These are phyloP conservation scores for Thrips palmi DNA, from an alignment of 1,140 invertebrate genomes.

Conservation along the genomic window DNA sequence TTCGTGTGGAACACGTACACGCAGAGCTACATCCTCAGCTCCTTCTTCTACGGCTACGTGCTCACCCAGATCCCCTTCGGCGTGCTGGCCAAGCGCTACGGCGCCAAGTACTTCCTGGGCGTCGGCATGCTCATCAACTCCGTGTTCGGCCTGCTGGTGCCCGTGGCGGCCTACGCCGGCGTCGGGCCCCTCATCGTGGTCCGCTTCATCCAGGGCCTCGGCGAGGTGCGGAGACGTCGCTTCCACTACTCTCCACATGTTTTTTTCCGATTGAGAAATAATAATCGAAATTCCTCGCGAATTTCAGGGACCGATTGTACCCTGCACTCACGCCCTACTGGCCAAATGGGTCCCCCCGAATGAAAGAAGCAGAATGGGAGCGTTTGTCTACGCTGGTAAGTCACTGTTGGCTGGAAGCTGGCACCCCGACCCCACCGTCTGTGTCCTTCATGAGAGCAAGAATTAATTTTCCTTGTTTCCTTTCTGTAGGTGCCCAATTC, in stretches of 20 bases:
- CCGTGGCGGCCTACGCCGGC: constrained; percentile 21
- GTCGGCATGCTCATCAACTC: constrained; percentile 25
- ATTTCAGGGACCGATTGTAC: constrained; percentile 16
- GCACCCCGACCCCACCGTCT: too few species aligned
- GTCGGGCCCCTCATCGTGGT: constrained; percentile 28
- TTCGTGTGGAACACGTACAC: constrained; percentile 10
- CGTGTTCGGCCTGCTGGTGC: constrained; percentile 27
- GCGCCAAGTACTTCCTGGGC: constrained; percentile 34
- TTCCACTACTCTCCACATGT: constrained; percentile 19
- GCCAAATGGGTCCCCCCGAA: constrained; percentile 19
- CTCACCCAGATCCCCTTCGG: constrained; percentile 38
- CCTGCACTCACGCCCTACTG: constrained; percentile 16
- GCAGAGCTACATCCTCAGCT: constrained; percentile 30
- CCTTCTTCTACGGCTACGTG: constrained; percentile 39
- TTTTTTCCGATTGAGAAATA: too few species aligned
- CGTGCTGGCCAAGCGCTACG: constrained; percentile 29
- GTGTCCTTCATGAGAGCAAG: not conserved
- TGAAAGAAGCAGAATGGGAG: constrained; percentile 21
- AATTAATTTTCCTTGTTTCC: constrained; percentile 16
- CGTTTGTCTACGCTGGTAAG: constrained; percentile 23
- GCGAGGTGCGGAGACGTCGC: too few species aligned
- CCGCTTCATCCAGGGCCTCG: constrained; percentile 28
- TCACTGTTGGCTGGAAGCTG: too few species aligned
- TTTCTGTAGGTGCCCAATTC: constrained; percentile 57
- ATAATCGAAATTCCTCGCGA: too few species aligned